A percentile compares a stretch with the other conserved stretches of the same genome.
phyloP scores from a whole-genome alignment of 2,113 vertebrate genomes.

The Colossoma macropomum region DNA sequence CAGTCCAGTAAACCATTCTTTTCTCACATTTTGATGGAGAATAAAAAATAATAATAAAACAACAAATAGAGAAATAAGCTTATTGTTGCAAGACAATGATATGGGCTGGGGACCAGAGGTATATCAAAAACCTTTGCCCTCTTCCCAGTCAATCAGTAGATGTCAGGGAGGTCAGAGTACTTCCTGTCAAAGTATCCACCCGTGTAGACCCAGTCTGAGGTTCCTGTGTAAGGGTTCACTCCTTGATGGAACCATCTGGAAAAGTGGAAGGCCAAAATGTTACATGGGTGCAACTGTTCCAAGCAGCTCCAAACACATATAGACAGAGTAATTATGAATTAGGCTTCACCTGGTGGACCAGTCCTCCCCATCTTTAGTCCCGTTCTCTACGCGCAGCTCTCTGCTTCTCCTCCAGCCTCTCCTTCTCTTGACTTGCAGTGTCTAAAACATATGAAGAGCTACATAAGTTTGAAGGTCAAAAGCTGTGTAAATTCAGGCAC shows the following conservation, averaged over 20 bases:
- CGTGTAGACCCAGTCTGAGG: slow-evolving; percentile 90
- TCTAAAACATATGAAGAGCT: slow-evolving; percentile 71
- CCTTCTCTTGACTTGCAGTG: slow-evolving; percentile 89
- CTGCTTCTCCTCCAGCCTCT: slow-evolving; percentile 94
- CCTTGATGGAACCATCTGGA: slow-evolving; percentile 91
- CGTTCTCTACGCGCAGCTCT: slow-evolving; percentile 87
- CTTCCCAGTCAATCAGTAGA: slow-evolving; percentile 85
- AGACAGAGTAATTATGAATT: neutral
- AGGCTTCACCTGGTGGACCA: slow-evolving; percentile 87
- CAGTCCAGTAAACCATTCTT: slow-evolving; percentile 43
- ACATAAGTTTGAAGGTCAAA: no score
- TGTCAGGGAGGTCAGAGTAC: slow-evolving; percentile 90
- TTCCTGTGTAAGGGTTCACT: slow-evolving; percentile 86
- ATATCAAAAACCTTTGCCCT: slow-evolving; percentile 31
- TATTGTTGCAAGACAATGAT: slow-evolving; percentile 45
- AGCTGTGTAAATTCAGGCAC: no score
- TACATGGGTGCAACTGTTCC: neutral
- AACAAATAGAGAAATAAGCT: slow-evolving; percentile 25
- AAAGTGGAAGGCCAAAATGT: slow-evolving; percentile 22
- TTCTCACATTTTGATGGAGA: slow-evolving; percentile 28
- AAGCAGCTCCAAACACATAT: neutral
- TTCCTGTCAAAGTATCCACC: slow-evolving; percentile 96
- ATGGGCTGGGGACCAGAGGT: slow-evolving; percentile 51
- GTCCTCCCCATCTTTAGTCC: slow-evolving; percentile 82
- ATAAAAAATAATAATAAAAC: neutral